Conservation (phyloP, 2,113 vertebrate species). For the Uria aalge region DNA sequence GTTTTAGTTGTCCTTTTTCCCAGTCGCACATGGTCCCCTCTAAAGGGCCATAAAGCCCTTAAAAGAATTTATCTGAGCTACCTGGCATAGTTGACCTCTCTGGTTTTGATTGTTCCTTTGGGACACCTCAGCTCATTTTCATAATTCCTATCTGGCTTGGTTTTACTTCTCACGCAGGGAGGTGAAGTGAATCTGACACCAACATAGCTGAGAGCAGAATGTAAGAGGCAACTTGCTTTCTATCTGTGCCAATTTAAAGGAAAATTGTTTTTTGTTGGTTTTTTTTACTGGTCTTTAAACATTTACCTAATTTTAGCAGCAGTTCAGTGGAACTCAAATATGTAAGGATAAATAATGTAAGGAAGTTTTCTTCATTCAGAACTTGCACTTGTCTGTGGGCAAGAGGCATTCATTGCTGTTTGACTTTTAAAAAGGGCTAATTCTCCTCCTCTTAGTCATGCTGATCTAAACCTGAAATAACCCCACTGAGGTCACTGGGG, state of each 20-base stretch:
- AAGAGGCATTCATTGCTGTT: neutral
- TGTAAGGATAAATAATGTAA: neutral
- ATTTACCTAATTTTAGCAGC: neutral
- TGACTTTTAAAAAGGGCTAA: neutral
- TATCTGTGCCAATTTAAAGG: neutral
- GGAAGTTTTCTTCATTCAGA: neutral
- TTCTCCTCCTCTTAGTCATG: slow-evolving; percentile 3
- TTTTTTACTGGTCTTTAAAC: neutral
- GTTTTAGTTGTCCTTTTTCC: neutral
- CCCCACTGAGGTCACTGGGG: neutral
- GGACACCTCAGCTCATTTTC: neutral
- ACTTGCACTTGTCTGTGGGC: neutral
- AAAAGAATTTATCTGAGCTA: neutral
- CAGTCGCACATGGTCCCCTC: accelerated
- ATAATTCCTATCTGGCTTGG: neutral
- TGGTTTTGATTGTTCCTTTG: neutral
- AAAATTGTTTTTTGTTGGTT: neutral
- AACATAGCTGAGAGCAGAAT: neutral
- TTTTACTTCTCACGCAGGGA: neutral
- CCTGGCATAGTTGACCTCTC: neutral
- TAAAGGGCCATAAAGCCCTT: neutral
- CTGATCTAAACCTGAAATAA: slow-evolving; percentile 16
- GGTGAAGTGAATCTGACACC: neutral
- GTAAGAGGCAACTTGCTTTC: neutral
- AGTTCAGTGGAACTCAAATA: neutral